Evolutionary conservation across 2,113 vertebrate genomes (phyloP), one percentile per base, ranked within the genome.

Genomic region (Myotis davidii): DNA sequence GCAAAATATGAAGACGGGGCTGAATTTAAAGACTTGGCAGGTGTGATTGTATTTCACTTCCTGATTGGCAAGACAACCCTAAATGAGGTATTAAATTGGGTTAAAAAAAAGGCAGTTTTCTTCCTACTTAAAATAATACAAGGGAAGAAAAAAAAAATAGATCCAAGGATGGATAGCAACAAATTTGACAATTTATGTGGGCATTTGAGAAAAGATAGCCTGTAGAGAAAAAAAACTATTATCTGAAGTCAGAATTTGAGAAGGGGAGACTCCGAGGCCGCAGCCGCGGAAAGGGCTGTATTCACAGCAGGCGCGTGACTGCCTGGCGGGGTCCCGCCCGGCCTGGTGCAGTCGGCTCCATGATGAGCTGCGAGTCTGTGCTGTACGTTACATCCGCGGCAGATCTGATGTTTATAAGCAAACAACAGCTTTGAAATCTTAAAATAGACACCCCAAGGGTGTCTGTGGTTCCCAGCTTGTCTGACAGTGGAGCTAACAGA

Each of bases 21-120:
- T 98, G 97, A 97, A 97, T 98, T 96, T 96, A 97, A 98, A 98
- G 61, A 81, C 94, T 90, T 96, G 96, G 96, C 96, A 94, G 92
- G 37, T 73, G 73, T 96, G 92, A 88, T 34, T 91, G 95, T 98
- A 98, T 98, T 98, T 98, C 96, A 98, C 96, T 97, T 92, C 95
- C 97, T 98, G 97, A 95, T 97, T 98, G 97, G 94, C 91, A 94
- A 97, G 89, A 96, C 97, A 98, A 91, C 89, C 90, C 81, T 97
- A 98, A 97, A 91, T 97, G 97, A 87, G 91, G 92, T 96, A 97
- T 97, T 97, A 98, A 97, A 29, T 92, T 95, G 95, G 95, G 78
- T 96, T 97, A 54, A 87, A 54, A 87, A 54, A 54, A 95, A 64
- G 39, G 37, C 29, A 56, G 83, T 97, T 97, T 93, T 92, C 85